These are phyloP conservation scores for Agelaius phoeniceus DNA, from an alignment of 2,113 vertebrate species.

Conservation along the genomic window DNA sequence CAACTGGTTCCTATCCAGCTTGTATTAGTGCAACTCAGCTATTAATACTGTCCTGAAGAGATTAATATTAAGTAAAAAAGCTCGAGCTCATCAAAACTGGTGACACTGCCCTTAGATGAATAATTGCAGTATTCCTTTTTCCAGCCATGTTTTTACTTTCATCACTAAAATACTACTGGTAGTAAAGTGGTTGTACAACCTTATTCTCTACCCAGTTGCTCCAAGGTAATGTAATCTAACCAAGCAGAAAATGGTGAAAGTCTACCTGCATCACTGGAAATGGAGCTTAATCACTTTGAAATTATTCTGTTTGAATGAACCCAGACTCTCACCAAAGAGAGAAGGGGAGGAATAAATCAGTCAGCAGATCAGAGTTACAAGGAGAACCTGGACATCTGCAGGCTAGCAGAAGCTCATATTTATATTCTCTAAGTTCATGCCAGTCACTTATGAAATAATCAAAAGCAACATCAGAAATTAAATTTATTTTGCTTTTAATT, in stretches of 20 bases:
- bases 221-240: slow-evolving; percentile 8
- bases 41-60: neutral
- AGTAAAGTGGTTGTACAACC: neutral
- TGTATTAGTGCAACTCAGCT: neutral
- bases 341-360: neutral
- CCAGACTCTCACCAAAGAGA: neutral
- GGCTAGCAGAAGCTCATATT: neutral
- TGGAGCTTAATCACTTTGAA: neutral
- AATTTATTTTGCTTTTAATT: neutral
- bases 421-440: neutral
- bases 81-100: neutral
- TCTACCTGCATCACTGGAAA: neutral
- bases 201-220: neutral
- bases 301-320: slow-evolving; percentile 7
- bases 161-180: neutral
- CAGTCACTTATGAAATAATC: neutral
- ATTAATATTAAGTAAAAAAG: neutral
- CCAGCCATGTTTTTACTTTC: neutral
- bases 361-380: neutral
- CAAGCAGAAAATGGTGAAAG: slow-evolving; percentile 38
- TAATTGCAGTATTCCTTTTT: neutral
- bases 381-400: neutral
- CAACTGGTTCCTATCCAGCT: neutral
- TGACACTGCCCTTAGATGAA: neutral
- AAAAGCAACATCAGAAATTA: slow-evolving; percentile 4